phyloP scores from a whole-genome alignment of 2,113 vertebrate species.

The Elgaria multicarinata region DNA sequence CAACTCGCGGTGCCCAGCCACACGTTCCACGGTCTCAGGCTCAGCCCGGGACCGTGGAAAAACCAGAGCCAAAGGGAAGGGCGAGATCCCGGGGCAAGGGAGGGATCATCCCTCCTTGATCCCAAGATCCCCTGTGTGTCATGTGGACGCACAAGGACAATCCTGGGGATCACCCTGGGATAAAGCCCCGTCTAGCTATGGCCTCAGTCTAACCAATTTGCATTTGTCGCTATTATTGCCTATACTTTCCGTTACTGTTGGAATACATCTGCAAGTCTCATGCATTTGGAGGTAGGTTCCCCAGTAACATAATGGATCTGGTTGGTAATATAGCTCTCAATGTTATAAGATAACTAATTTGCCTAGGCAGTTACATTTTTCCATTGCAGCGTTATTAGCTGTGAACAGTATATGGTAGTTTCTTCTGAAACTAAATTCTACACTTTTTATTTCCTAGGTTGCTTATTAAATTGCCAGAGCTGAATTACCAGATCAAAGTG shows the following conservation, averaged over 20 bases:
- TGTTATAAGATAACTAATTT: not conserved
- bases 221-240: not conserved
- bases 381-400: not conserved
- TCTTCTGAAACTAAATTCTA: not conserved
- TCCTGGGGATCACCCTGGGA: too few species aligned
- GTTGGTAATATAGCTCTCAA: not conserved
- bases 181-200: too few species aligned
- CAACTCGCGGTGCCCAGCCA: too few species aligned
- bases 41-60: too few species aligned
- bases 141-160: too few species aligned
- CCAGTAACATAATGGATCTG: not conserved
- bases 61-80: too few species aligned
- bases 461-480: conserved; percentile 93
- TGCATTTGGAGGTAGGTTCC: not conserved
- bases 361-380: not conserved
- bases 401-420: not conserved
- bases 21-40: too few species aligned
- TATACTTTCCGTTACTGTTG: not conserved
- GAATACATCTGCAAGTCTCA: not conserved
- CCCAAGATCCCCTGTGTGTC: too few species aligned
- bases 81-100: too few species aligned
- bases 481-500: conserved; percentile 97
- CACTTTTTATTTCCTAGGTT: conserved; percentile 80
- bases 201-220: not conserved
- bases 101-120: too few species aligned